phyloP scores from a whole-genome alignment of 2,888 invertebrate genomes.

The Reticulitermes lucifugus region DNA sequence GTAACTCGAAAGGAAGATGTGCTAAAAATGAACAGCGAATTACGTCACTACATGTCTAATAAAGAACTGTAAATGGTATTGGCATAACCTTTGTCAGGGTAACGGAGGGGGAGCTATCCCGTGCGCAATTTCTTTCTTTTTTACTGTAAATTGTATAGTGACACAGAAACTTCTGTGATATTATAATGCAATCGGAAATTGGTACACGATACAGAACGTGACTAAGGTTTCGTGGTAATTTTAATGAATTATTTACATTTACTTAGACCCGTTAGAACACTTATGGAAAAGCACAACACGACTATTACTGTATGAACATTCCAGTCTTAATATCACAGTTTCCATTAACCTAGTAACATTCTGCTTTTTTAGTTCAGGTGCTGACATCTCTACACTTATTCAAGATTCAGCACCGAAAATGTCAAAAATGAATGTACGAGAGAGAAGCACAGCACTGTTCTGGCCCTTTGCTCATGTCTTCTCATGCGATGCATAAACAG shows the following conservation, averaged over 20 bases:
- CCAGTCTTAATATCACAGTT: not conserved
- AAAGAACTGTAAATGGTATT: no score
- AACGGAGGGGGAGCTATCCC: no score
- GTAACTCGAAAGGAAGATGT: no score
- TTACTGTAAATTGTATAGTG: no score
- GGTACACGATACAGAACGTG: not conserved
- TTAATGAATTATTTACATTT: not conserved
- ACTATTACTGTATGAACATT: not conserved
- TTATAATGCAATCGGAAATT: not conserved
- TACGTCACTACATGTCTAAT: no score
- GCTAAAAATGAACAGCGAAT: no score
- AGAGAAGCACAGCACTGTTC: no score
- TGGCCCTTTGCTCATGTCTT: no score
- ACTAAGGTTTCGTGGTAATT: not conserved
- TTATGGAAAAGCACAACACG: not conserved
- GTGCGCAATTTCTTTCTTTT: no score
- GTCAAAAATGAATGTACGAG: no score
- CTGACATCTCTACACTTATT: not conserved
- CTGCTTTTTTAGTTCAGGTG: not conserved
- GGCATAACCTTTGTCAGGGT: no score
- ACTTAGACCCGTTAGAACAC: not conserved
- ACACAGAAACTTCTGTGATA: not conserved
- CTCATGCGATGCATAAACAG: no score
- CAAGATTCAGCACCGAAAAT: not conserved
- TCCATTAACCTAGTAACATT: not conserved